phyloP scores from a whole-genome alignment of 2,888 invertebrate genomes.

The Leucoma salicis region DNA sequence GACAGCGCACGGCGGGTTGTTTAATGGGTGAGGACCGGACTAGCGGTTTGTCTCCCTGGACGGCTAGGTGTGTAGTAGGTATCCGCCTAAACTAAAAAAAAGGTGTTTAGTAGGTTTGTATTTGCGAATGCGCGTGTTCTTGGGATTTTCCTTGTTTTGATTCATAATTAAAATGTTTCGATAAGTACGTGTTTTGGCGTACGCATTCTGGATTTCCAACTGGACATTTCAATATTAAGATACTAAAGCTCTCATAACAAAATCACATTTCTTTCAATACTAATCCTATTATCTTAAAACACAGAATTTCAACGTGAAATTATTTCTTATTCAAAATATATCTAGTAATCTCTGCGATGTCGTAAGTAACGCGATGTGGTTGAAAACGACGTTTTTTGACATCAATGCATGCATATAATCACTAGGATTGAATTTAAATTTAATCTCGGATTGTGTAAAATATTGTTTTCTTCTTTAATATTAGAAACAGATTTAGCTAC shows the following conservation, averaged over 20 bases:
- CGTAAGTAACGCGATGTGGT: conserved; percentile 12
- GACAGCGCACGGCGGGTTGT: no score
- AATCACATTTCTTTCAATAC: neutral
- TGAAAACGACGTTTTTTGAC: conserved; percentile 12
- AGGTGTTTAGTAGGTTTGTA: no score
- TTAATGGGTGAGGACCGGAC: no score
- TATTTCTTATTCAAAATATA: conserved; percentile 11
- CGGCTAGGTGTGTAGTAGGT: no score
- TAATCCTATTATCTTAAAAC: neutral
- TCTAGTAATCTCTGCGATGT: conserved; percentile 6
- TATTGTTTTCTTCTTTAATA: no score
- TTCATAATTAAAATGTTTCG: no score
- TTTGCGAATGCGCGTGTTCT: no score
- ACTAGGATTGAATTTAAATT: conserved; percentile 22
- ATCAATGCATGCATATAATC: conserved; percentile 15
- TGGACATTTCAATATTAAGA: neutral
- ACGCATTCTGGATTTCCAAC: neutral
- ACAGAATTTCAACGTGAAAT: neutral
- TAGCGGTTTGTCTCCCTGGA: no score
- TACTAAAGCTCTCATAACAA: neutral
- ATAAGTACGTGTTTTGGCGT: neutral
- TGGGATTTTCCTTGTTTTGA: no score
- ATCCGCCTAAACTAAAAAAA: no score
- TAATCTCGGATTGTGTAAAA: conserved; percentile 13
- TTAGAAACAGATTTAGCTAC: no score